A percentile compares a stretch with the other conserved stretches of the same genome.
phyloP scores from a whole-genome alignment of 2,113 vertebrate genomes.

The Amphiprion percula region DNA sequence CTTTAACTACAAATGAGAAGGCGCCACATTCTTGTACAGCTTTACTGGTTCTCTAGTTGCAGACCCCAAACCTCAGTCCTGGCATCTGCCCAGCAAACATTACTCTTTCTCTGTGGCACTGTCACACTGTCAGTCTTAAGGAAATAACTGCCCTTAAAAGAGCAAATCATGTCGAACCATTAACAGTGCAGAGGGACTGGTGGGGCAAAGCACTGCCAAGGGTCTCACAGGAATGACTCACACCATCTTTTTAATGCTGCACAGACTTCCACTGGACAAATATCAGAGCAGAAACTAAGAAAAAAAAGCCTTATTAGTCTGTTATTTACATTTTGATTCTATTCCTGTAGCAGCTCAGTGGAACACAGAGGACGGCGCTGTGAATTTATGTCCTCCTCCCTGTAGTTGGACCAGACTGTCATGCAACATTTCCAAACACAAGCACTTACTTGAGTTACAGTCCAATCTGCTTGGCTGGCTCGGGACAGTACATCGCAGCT shows the following conservation, averaged over 20 bases:
- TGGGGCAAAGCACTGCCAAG: constrained; percentile 26
- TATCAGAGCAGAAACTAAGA: constrained; percentile 29
- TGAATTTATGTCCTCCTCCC: constrained; percentile 68
- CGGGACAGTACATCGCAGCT: constrained; percentile 70
- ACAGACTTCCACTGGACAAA: constrained; percentile 29
- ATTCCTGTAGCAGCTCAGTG: constrained; percentile 39
- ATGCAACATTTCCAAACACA: constrained; percentile 66
- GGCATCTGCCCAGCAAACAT: constrained; percentile 69
- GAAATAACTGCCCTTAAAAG: constrained; percentile 77
- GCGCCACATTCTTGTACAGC: constrained; percentile 94
- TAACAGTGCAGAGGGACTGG: constrained; percentile 25
- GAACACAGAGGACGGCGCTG: constrained; percentile 9
- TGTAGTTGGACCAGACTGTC: constrained; percentile 65
- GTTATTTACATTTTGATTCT: constrained; percentile 53
- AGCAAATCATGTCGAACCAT: constrained; percentile 55
- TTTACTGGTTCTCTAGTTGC: constrained; percentile 90
- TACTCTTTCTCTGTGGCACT: constrained; percentile 78
- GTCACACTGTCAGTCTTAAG: constrained; percentile 51
- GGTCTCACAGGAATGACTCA: constrained; percentile 45
- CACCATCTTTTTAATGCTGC: constrained; percentile 3
- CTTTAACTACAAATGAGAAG: constrained; percentile 97
- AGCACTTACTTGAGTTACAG: constrained; percentile 69
- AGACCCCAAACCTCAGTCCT: constrained; percentile 78
- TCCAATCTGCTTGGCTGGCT: constrained; percentile 53
- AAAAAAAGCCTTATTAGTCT: constrained; percentile 48